Conservation (phyloP, 1,140 invertebrate species). For the Theocolax elegans region DNA sequence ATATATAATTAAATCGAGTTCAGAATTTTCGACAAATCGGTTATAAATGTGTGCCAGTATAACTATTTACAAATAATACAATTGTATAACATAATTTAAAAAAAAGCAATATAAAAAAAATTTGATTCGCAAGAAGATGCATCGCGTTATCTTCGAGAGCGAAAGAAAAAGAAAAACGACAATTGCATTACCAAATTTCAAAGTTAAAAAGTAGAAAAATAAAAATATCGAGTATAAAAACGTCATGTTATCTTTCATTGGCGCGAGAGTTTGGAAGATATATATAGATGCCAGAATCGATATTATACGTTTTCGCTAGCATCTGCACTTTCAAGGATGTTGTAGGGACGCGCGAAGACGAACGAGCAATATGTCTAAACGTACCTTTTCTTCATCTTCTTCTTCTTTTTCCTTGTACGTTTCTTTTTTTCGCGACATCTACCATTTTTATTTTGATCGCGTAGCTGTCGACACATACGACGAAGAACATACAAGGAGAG, state of each 20-base stretch:
- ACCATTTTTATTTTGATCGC: not conserved
- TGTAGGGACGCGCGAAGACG: not conserved
- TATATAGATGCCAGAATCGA: not conserved
- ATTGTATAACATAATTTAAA: too few relatives aligned
- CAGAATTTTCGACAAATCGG: too few relatives aligned
- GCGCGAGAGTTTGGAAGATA: not conserved
- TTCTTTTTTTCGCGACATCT: not conserved
- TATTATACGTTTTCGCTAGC: not conserved
- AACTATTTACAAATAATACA: too few relatives aligned
- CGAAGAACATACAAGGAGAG: not conserved
- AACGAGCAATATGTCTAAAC: not conserved
- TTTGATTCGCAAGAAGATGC: too few relatives aligned
- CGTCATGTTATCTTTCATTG: not conserved
- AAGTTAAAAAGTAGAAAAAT: not conserved
- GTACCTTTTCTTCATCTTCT: too few relatives aligned
- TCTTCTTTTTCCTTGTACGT: not conserved
- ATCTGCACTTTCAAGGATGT: slow-evolving; percentile 12
- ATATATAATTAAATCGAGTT: too few relatives aligned
- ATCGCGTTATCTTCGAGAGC: too few relatives aligned
- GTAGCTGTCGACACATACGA: not conserved
- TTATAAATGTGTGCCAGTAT: too few relatives aligned
- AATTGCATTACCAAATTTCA: too few relatives aligned
- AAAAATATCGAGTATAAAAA: not conserved
- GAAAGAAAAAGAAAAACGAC: too few relatives aligned
- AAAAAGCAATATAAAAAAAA: too few relatives aligned